Evolutionary conservation across 2,797 vertebrate genomes (phyloP).

Genomic region (Lepus oiostolus): DNA sequence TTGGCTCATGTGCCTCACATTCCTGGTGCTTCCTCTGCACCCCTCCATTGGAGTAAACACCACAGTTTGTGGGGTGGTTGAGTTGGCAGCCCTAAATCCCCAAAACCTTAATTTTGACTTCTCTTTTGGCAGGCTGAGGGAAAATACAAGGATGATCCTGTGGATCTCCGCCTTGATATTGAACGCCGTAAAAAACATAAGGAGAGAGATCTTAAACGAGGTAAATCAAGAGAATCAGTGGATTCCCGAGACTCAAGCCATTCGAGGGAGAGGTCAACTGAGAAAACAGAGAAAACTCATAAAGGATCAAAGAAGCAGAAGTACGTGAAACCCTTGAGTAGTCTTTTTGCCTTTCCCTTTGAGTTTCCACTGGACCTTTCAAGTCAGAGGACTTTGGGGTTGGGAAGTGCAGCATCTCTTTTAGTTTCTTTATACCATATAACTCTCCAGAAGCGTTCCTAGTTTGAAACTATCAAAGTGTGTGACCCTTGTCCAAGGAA

Average conservation of each 20-base stretch:
- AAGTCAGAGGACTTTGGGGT: not conserved
- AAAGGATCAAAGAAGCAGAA: conserved; percentile 94
- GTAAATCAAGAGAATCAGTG: conserved; percentile 91
- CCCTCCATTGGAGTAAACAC: conserved; percentile 64
- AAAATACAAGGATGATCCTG: conserved; percentile 94
- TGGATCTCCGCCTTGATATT: conserved; percentile 98
- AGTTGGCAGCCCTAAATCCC: conserved; percentile 54
- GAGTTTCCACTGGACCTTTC: not conserved
- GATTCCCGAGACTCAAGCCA: conserved; percentile 93
- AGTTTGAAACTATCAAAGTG: conserved; percentile 7
- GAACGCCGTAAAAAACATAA: conserved; percentile 98
- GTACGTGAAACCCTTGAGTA: conserved; percentile 86
- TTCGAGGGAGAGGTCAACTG: conserved; percentile 92
- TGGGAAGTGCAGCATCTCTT: not conserved
- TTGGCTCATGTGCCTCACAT: conserved; percentile 3
- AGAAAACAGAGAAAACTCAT: conserved; percentile 93
- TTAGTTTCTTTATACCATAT: not conserved
- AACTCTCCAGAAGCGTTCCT: not conserved
- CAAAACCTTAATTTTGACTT: conserved; percentile 78
- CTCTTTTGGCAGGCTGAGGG: conserved; percentile 92
- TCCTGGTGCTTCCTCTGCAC: conserved; percentile 57
- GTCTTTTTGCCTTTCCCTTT: conserved; percentile 20
- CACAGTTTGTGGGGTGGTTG: conserved; percentile 72
- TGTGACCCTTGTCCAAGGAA: conserved; percentile 44
- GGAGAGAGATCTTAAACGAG: conserved; percentile 93